These are phyloP conservation scores for Psittacula echo DNA, from an alignment of 2,797 vertebrate species.

Conservation along the genomic window DNA sequence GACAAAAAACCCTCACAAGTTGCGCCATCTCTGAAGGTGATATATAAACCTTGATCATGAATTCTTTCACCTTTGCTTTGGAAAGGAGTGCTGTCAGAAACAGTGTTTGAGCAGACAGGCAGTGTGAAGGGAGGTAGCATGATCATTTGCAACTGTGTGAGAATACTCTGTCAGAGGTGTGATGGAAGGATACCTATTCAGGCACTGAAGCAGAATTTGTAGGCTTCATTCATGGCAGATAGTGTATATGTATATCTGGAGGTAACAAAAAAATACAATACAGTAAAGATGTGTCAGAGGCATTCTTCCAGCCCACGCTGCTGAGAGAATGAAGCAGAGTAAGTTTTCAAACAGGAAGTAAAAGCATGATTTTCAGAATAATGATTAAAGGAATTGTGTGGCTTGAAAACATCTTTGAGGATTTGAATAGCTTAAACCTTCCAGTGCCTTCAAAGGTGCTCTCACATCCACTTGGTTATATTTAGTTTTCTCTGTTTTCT, in stretches of 20 bases:
- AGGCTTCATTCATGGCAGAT: not conserved
- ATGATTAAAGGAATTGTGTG: constrained; percentile 68
- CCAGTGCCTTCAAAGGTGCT: constrained; percentile 73
- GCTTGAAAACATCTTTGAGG: constrained; percentile 70
- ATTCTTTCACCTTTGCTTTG: not conserved
- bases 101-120: not conserved
- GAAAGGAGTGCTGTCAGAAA: not conserved
- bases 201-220: not conserved
- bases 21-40: not conserved
- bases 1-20: not conserved
- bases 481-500: constrained; percentile 69
- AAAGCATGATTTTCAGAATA: constrained; percentile 49
- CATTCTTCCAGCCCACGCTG: not conserved
- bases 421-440: constrained; percentile 72
- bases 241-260: not conserved
- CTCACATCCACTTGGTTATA: constrained; percentile 59
- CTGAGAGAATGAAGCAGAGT: constrained; percentile 23
- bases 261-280: not conserved
- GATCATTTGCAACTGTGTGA: not conserved
- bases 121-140: not conserved
- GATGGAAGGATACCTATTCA: not conserved
- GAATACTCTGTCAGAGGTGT: not conserved
- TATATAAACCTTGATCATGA: not conserved
- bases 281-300: not conserved
- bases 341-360: constrained; percentile 38